phyloP scores from a whole-genome alignment of 2,797 vertebrate species.

The Hydrocynus forskahlii region DNA sequence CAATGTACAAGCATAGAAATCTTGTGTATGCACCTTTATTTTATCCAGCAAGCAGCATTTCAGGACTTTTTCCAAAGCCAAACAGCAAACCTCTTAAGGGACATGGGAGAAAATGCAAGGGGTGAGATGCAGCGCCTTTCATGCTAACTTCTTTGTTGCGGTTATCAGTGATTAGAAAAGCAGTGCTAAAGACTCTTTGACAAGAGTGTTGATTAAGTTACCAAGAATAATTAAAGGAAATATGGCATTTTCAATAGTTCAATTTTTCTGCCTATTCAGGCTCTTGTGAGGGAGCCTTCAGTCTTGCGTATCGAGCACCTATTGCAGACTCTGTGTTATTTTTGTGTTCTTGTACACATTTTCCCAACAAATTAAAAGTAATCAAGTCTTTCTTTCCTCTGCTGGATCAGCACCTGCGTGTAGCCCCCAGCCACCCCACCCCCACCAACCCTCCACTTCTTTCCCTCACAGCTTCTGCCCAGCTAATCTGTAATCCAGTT shows the following conservation, averaged over 20 bases:
- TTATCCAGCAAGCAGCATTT: background rate
- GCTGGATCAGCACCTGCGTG: slow-evolving; percentile 22
- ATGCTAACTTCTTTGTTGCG: slow-evolving; percentile 14
- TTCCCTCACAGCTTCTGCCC: slow-evolving; percentile 29
- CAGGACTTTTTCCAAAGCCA: background rate
- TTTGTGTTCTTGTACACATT: slow-evolving; percentile 10
- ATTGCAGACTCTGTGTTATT: slow-evolving; percentile 18
- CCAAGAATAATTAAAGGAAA: slow-evolving; percentile 53
- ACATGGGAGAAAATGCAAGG: background rate
- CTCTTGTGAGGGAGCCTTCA: slow-evolving; percentile 2
- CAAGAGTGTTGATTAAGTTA: slow-evolving; percentile 33
- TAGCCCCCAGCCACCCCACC: background rate
- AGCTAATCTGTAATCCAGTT: slow-evolving; percentile 80
- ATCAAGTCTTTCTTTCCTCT: slow-evolving; percentile 3
- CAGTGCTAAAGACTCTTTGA: slow-evolving; percentile 26
- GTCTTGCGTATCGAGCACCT: background rate
- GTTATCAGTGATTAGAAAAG: slow-evolving; percentile 25
- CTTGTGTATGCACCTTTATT: background rate
- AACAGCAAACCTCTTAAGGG: background rate
- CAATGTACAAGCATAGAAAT: background rate
- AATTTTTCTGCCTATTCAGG: slow-evolving; percentile 18
- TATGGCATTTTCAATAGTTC: background rate
- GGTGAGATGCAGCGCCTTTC: background rate
- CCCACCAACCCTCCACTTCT: background rate
- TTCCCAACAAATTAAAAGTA: background rate